Conservation (phyloP, 2,888 invertebrate species). For the Zaprionus bogoriensis region DNA sequence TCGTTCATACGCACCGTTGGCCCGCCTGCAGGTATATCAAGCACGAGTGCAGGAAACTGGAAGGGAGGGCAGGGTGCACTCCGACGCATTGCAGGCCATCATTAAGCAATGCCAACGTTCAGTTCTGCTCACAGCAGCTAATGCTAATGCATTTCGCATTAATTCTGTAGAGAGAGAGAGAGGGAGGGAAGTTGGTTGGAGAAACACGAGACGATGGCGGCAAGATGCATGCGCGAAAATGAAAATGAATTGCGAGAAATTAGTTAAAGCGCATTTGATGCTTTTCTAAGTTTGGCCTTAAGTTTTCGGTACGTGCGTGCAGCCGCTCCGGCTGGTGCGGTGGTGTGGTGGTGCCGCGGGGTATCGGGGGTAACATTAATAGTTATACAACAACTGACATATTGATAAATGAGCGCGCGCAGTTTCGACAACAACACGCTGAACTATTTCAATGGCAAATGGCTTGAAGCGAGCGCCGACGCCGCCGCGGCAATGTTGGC, state of each 20-base stretch:
- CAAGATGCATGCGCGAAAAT: slow-evolving; percentile 55
- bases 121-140: slow-evolving; percentile 50
- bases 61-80: neutral
- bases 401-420: slow-evolving; percentile 79
- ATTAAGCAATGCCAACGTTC: slow-evolving; percentile 31
- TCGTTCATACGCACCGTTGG: slow-evolving; percentile 42
- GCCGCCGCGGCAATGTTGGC: slow-evolving; percentile 29
- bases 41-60: neutral
- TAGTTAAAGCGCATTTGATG: slow-evolving; percentile 73
- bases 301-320: slow-evolving; percentile 43
- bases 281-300: slow-evolving; percentile 60
- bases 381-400: slow-evolving; percentile 80
- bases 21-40: neutral
- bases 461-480: slow-evolving; percentile 34
- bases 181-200: too few relatives aligned
- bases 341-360: neutral
- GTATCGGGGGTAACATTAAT: slow-evolving; percentile 60
- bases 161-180: too few relatives aligned
- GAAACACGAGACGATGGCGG: slow-evolving; percentile 51
- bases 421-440: slow-evolving; percentile 33
- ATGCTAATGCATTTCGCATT: slow-evolving; percentile 71
- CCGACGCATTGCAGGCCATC: neutral
- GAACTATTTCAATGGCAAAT: slow-evolving; percentile 71
- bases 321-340: neutral
- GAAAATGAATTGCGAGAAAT: slow-evolving; percentile 73